phyloP scores from a whole-genome alignment of 2,888 invertebrate species.

The Imbricaverruca yamaguchii region DNA sequence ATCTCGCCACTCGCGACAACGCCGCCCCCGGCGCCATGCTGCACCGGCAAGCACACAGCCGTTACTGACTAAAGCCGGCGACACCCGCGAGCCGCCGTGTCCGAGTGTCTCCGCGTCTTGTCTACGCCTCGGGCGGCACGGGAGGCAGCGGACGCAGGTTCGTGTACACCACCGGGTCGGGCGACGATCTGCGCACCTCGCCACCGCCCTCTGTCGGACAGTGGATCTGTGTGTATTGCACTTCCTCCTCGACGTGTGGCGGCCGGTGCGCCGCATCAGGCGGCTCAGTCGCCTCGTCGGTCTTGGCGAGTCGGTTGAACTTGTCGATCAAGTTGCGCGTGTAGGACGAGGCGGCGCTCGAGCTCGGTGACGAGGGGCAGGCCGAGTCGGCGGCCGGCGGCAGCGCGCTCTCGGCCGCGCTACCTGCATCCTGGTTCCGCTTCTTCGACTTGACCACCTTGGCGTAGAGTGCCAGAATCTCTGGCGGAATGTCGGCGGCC shows the following conservation, averaged over 20 bases:
- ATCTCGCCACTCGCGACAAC: too few relatives aligned
- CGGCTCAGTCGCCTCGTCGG: slow-evolving; percentile 22
- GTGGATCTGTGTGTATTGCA: neutral
- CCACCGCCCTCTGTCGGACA: slow-evolving; percentile 3
- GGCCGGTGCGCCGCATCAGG: slow-evolving; percentile 1
- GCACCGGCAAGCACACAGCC: neutral
- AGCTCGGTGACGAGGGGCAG: slow-evolving; percentile 19
- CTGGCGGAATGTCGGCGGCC: slow-evolving; percentile 32
- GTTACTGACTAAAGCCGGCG: neutral
- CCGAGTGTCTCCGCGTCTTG: neutral
- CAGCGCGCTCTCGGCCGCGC: neutral
- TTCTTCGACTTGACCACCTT: slow-evolving; percentile 37
- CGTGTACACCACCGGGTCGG: slow-evolving; percentile 23
- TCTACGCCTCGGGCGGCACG: slow-evolving; percentile 26
- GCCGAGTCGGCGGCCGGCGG: slow-evolving; percentile 13
- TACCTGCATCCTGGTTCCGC: slow-evolving; percentile 22
- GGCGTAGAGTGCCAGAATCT: slow-evolving; percentile 36
- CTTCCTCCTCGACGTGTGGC: neutral
- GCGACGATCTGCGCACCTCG: slow-evolving; percentile 11
- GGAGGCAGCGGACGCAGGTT: slow-evolving; percentile 31
- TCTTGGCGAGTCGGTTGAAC: slow-evolving; percentile 26
- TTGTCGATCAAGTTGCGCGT: slow-evolving; percentile 25
- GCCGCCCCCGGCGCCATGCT: too few relatives aligned
- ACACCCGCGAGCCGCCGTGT: neutral
- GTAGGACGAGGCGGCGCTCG: slow-evolving; percentile 20